Percentiles rank a stretch among this genome's conserved stretches.
Evolutionary conservation across 35 echinoderm and acorn worm species (phyloP).

Genomic region (Ophiothrix spiculata): DNA sequence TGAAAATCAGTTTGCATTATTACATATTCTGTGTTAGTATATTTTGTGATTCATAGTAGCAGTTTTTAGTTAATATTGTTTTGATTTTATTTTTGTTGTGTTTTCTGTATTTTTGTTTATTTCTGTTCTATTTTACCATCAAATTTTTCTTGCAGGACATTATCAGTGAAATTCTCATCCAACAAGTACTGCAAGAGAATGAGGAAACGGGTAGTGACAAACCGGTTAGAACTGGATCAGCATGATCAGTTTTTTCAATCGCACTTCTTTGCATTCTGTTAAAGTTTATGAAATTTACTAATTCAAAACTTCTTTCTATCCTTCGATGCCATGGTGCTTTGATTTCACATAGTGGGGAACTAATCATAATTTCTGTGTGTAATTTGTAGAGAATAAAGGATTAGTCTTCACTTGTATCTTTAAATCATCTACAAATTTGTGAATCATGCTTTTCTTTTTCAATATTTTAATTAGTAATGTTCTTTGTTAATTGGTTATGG

Average conservation of each 20-base stretch:
- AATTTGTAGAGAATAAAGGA: too few species aligned
- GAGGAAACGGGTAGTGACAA: constrained; percentile 46
- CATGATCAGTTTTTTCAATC: background rate
- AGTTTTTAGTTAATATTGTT: background rate
- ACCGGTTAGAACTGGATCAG: constrained; percentile 38
- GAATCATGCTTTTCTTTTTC: too few species aligned
- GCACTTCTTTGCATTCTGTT: background rate
- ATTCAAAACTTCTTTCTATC: too few species aligned
- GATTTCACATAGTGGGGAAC: too few species aligned
- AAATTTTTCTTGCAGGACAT: constrained; percentile 30
- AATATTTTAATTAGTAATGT: too few species aligned
- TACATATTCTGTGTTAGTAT: background rate
- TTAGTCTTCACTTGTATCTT: too few species aligned
- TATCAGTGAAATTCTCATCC: constrained; percentile 53
- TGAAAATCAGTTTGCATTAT: too few species aligned
- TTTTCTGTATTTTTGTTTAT: background rate
- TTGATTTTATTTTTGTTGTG: background rate
- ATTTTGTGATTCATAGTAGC: background rate
- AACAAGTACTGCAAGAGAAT: constrained; percentile 30
- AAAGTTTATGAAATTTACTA: too few species aligned
- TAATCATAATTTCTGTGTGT: too few species aligned
- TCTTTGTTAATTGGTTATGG: too few species aligned
- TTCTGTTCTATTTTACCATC: background rate
- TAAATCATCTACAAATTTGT: too few species aligned
- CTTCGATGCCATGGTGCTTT: too few species aligned